A percentile compares a stretch with the other conserved stretches of the same genome.
These are phyloP conservation scores for Dreissena rostriformis DNA, from an alignment of 1,140 invertebrate genomes.

Conservation along the genomic window DNA sequence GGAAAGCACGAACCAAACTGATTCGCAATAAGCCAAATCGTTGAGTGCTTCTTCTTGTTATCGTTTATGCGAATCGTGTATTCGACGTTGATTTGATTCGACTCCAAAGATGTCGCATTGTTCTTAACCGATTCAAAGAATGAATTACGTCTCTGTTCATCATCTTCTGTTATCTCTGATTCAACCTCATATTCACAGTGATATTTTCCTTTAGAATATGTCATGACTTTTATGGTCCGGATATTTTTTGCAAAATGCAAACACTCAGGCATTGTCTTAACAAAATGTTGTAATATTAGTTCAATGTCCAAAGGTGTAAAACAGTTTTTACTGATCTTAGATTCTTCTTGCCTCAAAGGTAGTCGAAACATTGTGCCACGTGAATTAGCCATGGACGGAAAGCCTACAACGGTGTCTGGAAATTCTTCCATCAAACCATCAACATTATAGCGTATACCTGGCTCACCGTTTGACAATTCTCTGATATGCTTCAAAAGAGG, in stretches of 20 bases:
- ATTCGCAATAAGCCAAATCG: too few species aligned
- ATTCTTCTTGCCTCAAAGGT: conserved; percentile 61
- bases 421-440: conserved; percentile 53
- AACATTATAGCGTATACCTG: conserved; percentile 64
- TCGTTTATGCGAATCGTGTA: not conserved
- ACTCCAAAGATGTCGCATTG: not conserved
- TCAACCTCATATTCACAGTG: not conserved
- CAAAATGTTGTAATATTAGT: not conserved
- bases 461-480: conserved; percentile 55
- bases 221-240: not conserved
- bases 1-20: not conserved
- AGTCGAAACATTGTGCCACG: conserved; percentile 66
- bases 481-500: conserved; percentile 70
- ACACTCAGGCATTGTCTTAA: not conserved
- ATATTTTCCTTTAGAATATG: not conserved
- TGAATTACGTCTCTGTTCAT: not conserved
- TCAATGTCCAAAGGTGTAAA: not conserved
- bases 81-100: not conserved
- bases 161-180: not conserved
- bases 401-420: conserved; percentile 64
- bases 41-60: too few species aligned
- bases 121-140: not conserved
- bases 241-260: not conserved
- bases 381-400: conserved; percentile 31
- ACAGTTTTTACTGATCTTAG: conserved; percentile 64